Evolutionary conservation across 2,888 invertebrate genomes (phyloP).

Genomic region (Apodemia duryi): DNA sequence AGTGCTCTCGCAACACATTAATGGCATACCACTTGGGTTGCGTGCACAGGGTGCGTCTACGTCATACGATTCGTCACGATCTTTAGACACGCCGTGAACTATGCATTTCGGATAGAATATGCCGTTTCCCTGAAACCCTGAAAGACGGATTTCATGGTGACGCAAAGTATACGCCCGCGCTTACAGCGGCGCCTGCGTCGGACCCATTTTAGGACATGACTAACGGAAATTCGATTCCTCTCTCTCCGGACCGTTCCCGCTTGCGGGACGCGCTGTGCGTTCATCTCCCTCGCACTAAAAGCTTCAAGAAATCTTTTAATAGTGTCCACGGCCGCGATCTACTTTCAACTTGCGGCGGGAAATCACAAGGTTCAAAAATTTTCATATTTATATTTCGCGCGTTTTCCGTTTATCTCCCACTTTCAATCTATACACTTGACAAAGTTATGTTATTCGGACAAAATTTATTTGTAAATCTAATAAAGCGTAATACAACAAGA

Average conservation of each 20-base stretch:
- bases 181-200: conserved; percentile 79
- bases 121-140: conserved; percentile 58
- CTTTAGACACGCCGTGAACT: conserved; percentile 42
- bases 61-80: conserved; percentile 60
- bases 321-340: conserved; percentile 80
- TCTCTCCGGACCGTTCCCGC: conserved; percentile 73
- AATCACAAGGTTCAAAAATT: conserved; percentile 55
- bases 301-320: conserved; percentile 80
- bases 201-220: conserved; percentile 87
- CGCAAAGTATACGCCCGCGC: conserved; percentile 76
- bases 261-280: conserved; percentile 58
- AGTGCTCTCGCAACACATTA: conserved; percentile 61
- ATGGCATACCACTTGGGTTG: conserved; percentile 64
- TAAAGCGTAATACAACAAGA: neutral
- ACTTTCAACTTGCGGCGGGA: conserved; percentile 77
- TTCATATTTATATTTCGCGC: conserved; percentile 50
- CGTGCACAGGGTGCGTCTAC: conserved; percentile 63
- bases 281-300: conserved; percentile 73
- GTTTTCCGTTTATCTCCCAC: conserved; percentile 33
- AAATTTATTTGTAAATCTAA: neutral
- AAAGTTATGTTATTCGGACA: neutral
- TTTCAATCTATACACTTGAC: neutral
- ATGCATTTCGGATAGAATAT: conserved; percentile 44
- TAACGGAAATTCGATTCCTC: conserved; percentile 83
- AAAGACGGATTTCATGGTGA: conserved; percentile 75